Conservation (phyloP, 2,888 invertebrate genomes). For the Sphaeridia pumilis region DNA sequence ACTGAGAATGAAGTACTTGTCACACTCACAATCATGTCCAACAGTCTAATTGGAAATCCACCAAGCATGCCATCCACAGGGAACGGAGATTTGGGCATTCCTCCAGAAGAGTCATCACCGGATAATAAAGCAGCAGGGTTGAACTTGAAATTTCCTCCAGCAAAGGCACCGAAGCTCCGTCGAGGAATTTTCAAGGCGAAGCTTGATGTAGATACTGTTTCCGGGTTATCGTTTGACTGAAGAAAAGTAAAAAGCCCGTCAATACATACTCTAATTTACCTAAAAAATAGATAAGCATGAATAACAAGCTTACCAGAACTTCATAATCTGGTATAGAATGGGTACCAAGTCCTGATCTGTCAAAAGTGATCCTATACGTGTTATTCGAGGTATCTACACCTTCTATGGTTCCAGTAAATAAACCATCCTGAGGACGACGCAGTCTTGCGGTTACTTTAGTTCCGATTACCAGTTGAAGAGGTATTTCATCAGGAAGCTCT, state of each 20-base stretch:
- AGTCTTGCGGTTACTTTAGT: slow-evolving; percentile 85
- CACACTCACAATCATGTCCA: slow-evolving; percentile 59
- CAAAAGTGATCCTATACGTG: slow-evolving; percentile 89
- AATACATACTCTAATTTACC: neutral
- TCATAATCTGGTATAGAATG: slow-evolving; percentile 95
- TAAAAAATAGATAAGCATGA: neutral
- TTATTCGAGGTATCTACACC: slow-evolving; percentile 90
- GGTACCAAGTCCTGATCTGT: slow-evolving; percentile 79
- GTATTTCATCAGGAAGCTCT: slow-evolving; percentile 88
- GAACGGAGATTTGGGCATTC: slow-evolving; percentile 37
- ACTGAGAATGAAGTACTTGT: neutral
- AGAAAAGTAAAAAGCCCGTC: slow-evolving; percentile 29
- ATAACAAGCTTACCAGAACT: slow-evolving; percentile 52
- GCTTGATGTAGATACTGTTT: slow-evolving; percentile 74
- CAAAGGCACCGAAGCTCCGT: slow-evolving; percentile 42
- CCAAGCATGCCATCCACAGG: slow-evolving; percentile 52
- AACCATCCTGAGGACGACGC: slow-evolving; percentile 84
- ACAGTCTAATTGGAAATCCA: slow-evolving; percentile 69
- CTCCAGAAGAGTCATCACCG: slow-evolving; percentile 42
- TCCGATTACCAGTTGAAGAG: slow-evolving; percentile 85
- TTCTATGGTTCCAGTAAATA: slow-evolving; percentile 87
- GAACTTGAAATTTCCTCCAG: slow-evolving; percentile 37
- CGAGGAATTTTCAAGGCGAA: slow-evolving; percentile 70
- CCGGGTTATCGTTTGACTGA: slow-evolving; percentile 74
- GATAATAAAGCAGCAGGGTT: slow-evolving; percentile 39